A percentile compares a stretch with the other conserved stretches of the same genome.
Evolutionary conservation across 2,797 vertebrate species (phyloP).

Genomic region (Crypturellus tataupa): DNA sequence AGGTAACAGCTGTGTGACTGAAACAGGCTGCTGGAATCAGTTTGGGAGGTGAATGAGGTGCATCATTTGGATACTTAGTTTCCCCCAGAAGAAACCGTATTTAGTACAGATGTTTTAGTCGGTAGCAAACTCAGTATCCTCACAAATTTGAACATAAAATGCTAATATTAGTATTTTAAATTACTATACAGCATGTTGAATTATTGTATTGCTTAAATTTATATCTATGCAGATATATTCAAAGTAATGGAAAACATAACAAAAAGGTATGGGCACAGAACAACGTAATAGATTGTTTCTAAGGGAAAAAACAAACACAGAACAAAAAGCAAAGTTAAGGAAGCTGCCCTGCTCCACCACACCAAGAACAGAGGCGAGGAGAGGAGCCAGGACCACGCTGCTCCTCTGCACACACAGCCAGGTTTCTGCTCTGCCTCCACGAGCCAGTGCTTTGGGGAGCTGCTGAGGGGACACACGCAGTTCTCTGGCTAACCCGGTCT

Average conservation of each 20-base stretch:
- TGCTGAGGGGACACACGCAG: too few species aligned
- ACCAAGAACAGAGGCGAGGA: too few species aligned
- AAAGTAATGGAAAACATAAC: neutral
- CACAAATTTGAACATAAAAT: neutral
- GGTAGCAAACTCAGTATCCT: neutral
- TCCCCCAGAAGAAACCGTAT: neutral
- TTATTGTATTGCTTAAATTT: neutral
- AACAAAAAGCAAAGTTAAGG: too few species aligned
- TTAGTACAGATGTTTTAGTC: neutral
- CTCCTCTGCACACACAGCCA: too few species aligned
- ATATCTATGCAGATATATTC: too few species aligned
- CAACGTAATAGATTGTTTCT: neutral
- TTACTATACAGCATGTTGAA: rapidly evolving
- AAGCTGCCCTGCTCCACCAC: too few species aligned
- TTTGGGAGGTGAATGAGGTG: neutral
- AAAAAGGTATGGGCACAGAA: neutral
- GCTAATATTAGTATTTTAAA: neutral
- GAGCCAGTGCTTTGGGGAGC: too few species aligned
- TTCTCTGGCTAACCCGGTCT: too few species aligned
- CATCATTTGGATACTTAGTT: neutral
- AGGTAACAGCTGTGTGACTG: neutral
- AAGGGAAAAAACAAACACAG: neutral
- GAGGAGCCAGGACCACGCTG: too few species aligned
- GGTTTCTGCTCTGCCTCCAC: too few species aligned
- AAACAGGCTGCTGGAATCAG: neutral